Conservation (phyloP, 1,140 invertebrate species). For the Drosophila jambulina region DNA sequence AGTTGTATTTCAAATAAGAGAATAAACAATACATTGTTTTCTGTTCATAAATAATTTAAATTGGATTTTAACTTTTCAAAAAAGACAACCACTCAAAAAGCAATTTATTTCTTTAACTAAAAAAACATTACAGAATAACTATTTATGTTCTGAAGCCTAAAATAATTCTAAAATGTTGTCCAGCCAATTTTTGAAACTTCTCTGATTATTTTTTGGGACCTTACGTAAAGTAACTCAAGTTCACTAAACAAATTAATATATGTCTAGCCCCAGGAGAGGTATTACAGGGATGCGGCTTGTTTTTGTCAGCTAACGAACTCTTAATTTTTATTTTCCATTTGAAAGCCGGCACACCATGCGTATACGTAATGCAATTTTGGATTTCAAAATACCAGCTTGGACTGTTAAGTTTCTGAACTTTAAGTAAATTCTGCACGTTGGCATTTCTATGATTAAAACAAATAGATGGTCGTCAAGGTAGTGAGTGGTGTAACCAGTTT, state of each 20-base stretch:
- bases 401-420: background rate
- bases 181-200: background rate
- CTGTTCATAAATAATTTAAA: background rate
- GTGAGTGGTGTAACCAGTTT: conserved; percentile 1
- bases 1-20: background rate
- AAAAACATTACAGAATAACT: background rate
- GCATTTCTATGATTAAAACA: conserved; percentile 5
- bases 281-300: background rate
- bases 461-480: conserved; percentile 6
- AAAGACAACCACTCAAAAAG: background rate
- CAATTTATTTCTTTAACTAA: background rate
- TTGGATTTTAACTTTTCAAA: background rate
- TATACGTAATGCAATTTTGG: conserved; percentile 3
- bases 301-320: background rate
- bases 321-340: background rate
- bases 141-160: background rate
- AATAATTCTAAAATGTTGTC: background rate
- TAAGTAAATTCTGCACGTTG: background rate
- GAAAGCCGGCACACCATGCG: background rate
- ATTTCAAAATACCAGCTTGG: background rate
- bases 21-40: background rate
- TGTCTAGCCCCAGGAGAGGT: background rate
- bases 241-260: background rate
- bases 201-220: fast-evolving
- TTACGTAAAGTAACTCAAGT: background rate